A percentile compares a stretch with the other conserved stretches of the same genome.
These are phyloP conservation scores for Ptyas mucosa DNA, from an alignment of 2,113 vertebrate genomes.

Conservation along the genomic window DNA sequence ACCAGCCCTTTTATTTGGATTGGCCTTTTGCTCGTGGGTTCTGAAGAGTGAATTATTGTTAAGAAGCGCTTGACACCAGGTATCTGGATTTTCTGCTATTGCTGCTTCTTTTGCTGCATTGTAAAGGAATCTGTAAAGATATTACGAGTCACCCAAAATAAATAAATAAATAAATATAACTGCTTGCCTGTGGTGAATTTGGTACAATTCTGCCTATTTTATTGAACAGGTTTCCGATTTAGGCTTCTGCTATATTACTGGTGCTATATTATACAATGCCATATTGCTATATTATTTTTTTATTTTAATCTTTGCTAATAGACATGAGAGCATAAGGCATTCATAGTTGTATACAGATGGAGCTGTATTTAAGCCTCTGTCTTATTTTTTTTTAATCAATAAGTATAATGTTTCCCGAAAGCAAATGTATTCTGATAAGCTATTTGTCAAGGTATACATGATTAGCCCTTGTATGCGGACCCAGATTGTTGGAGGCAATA, in stretches of 20 bases:
- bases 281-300: background rate
- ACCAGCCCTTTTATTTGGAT: conserved; percentile 25
- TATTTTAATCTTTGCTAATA: background rate
- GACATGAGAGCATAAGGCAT: background rate
- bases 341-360: background rate
- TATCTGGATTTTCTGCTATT: background rate
- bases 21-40: conserved; percentile 34
- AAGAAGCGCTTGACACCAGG: conserved; percentile 31
- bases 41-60: conserved; percentile 17
- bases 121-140: background rate
- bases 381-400: background rate
- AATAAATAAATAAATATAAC: background rate
- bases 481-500: too few relatives aligned
- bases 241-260: background rate
- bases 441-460: background rate
- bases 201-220: background rate
- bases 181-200: background rate
- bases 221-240: background rate
- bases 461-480: too few relatives aligned
- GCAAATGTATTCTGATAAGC: background rate
- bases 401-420: background rate
- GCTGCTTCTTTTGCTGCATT: background rate
- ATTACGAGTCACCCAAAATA: background rate
- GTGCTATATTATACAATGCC: background rate
- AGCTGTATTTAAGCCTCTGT: background rate